Base-by-base conservation (phyloP, 1,140 invertebrate species). In the Cecropterus lyciades region DNA sequence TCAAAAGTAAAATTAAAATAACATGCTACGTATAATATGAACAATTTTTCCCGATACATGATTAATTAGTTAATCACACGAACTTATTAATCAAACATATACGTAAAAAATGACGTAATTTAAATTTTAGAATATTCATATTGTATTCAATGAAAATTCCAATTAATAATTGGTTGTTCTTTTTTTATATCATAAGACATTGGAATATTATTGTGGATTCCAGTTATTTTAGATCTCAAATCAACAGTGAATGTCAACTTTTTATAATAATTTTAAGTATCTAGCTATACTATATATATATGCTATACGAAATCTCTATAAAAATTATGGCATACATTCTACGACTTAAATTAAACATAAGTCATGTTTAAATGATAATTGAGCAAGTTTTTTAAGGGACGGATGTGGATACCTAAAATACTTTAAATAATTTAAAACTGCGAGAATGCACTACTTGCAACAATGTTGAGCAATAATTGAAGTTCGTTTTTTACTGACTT, bases 331-430 rank as follows among this genome's bases (percentile, higher is more conserved):
- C 49, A 30, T 27, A 52, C 27, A 52, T 52, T 52, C 49, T 14
- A 33, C 49, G 13, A 33, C 27, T 52, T 52, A 52, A 33, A 52
- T 52, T 52, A 52, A 52, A 52, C 14, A 52, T 52, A 33, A 52
- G 49, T 52, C 49, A 33, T 33, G 27, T 51, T 27, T 51, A 52
- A 52, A 52, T 27, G 24, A 52, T 52, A 52, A 52, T 52, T 52
- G 49, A 52, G 49, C 49, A 52, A 52, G 49, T 33, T 52, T 52
- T 52, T 40, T 33, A 52, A 33, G 27, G 49, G 27, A 52, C 49
- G 49, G 49, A 52, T 33, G 49, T 33, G 13, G 49, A 52, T 52
- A 33, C 49, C 27, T 33, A 52, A 33, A 52, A 52, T 52, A 52
- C 49, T 52, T 52, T 52, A 33, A 24, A 52, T 7, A 33, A 52